Conservation (phyloP, 1,140 invertebrate genomes). For the Asbolus verrucosus region DNA sequence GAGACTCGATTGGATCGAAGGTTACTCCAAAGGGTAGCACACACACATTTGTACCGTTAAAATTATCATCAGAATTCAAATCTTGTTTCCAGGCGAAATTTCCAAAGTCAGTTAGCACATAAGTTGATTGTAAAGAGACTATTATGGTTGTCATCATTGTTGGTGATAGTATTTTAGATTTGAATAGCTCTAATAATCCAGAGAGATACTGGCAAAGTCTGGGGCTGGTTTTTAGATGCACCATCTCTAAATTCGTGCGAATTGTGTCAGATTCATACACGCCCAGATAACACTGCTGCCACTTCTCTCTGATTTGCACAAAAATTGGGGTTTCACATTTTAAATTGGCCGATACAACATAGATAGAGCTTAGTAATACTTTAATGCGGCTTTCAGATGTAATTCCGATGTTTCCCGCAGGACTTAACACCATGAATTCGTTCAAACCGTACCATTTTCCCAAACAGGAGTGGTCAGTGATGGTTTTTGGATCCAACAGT, state of each 20-base stretch:
- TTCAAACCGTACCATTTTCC: constrained; percentile 83
- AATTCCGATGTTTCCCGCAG: constrained; percentile 71
- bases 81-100: constrained; percentile 76
- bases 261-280: constrained; percentile 80
- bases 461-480: constrained; percentile 59
- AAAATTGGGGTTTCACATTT: constrained; percentile 87
- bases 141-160: constrained; percentile 74
- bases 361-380: constrained; percentile 85
- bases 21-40: constrained; percentile 87
- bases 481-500: constrained; percentile 48
- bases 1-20: constrained; percentile 82
- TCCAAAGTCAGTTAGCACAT: constrained; percentile 80
- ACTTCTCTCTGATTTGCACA: constrained; percentile 84
- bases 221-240: constrained; percentile 86
- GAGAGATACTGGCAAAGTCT: constrained; percentile 84
- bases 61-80: constrained; percentile 76
- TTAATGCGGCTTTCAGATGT: constrained; percentile 85
- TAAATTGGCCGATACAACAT: constrained; percentile 86
- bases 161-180: constrained; percentile 79
- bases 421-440: constrained; percentile 84
- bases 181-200: constrained; percentile 82
- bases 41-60: constrained; percentile 65
- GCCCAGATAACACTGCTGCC: constrained; percentile 86
- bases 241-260: constrained; percentile 87
- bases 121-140: constrained; percentile 86